These are phyloP conservation scores for Barbus barbus DNA, from an alignment of 2,113 vertebrate species.

Conservation along the genomic window DNA sequence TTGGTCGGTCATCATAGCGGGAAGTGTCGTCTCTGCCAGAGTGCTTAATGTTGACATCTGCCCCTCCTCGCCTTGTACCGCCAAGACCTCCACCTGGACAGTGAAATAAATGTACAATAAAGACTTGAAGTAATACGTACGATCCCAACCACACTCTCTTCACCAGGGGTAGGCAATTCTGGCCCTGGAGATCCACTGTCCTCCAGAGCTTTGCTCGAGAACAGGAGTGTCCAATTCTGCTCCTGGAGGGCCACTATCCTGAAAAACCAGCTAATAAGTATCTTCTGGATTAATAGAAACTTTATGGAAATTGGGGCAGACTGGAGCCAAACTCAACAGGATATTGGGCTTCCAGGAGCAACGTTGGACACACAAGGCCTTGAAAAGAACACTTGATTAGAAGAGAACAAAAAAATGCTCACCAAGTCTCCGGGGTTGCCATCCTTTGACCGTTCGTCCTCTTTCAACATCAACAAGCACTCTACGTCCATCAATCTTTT, in stretches of 20 bases:
- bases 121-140: too few species aligned
- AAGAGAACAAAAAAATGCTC: slow-evolving; percentile 47
- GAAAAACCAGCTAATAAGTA: too few species aligned
- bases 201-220: neutral
- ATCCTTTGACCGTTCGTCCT: slow-evolving; percentile 91
- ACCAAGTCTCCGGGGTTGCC: slow-evolving; percentile 89
- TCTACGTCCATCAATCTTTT: slow-evolving; percentile 91
- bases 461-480: slow-evolving; percentile 92
- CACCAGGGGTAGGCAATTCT: neutral
- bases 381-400: neutral
- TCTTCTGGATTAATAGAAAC: neutral
- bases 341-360: neutral
- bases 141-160: too few species aligned
- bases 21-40: slow-evolving; percentile 90
- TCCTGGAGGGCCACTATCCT: neutral
- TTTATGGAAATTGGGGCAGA: neutral
- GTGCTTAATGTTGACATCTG: slow-evolving; percentile 92
- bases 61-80: slow-evolving; percentile 88
- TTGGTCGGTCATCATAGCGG: slow-evolving; percentile 84
- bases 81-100: slow-evolving; percentile 85
- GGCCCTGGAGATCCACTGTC: neutral
- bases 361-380: neutral
- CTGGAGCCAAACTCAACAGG: neutral
- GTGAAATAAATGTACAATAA: neutral
- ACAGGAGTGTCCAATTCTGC: too few species aligned